Percentiles rank a stretch among this genome's conserved stretches.
phyloP scores from a whole-genome alignment of 2,888 invertebrate genomes.

The Ochropleura plecta region DNA sequence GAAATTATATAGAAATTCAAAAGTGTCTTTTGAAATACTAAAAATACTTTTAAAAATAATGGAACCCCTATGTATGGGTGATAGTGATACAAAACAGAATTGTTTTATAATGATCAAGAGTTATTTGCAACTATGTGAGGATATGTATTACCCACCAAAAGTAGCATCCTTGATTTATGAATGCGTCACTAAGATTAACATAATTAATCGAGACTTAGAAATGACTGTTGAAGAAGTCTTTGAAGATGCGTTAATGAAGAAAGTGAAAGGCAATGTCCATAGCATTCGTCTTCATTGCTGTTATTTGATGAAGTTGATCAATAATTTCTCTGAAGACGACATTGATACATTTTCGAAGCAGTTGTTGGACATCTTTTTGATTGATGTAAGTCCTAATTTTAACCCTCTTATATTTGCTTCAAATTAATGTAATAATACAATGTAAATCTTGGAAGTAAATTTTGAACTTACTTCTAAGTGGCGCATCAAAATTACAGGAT shows the following conservation, averaged over 20 bases:
- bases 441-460: background rate
- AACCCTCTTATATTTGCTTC: background rate
- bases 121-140: conserved; percentile 81
- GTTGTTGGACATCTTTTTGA: conserved; percentile 80
- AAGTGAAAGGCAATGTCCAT: conserved; percentile 78
- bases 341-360: conserved; percentile 70
- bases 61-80: conserved; percentile 76
- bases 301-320: conserved; percentile 77
- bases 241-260: conserved; percentile 74
- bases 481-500: background rate
- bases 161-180: conserved; percentile 84
- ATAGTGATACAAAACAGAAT: conserved; percentile 80
- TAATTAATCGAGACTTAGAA: conserved; percentile 72
- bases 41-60: conserved; percentile 78
- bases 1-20: conserved; percentile 80
- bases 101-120: conserved; percentile 85
- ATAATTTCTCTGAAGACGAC: conserved; percentile 70
- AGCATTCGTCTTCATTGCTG: conserved; percentile 82
- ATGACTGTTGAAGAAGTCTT: conserved; percentile 72
- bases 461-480: background rate
- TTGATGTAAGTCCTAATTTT: conserved; percentile 76
- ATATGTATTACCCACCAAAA: conserved; percentile 81
- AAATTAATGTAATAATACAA: background rate
- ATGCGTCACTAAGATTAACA: conserved; percentile 81
- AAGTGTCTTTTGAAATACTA: conserved; percentile 78